phyloP scores from a whole-genome alignment of 2,113 vertebrate species.

The Cariama cristata region DNA sequence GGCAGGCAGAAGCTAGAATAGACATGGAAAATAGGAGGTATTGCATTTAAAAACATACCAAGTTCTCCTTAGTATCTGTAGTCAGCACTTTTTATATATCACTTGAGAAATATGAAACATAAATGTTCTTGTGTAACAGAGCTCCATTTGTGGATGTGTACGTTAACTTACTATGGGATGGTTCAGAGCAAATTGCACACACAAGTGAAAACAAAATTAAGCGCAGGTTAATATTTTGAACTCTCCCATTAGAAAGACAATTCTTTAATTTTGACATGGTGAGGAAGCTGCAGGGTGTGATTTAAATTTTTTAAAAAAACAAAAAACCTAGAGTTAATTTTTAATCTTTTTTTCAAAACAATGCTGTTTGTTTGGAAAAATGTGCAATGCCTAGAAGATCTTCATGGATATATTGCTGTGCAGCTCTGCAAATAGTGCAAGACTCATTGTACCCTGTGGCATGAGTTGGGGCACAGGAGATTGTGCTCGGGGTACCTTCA shows the following conservation, averaged over 20 bases:
- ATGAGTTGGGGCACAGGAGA: neutral
- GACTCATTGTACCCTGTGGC: neutral
- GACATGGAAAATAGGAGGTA: neutral
- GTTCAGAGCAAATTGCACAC: slow-evolving; percentile 42
- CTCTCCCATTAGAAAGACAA: neutral
- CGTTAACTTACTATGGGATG: neutral
- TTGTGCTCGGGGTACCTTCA: neutral
- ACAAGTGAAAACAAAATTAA: slow-evolving; percentile 23
- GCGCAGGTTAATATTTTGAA: neutral
- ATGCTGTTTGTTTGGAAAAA: neutral
- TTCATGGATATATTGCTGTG: neutral
- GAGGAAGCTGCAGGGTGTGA: neutral
- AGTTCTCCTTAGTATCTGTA: neutral
- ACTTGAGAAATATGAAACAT: neutral
- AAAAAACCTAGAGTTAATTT: neutral
- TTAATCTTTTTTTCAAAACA: neutral
- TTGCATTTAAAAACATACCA: neutral
- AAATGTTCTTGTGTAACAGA: neutral
- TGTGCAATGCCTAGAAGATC: neutral
- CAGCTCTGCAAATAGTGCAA: neutral
- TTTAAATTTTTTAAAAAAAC: neutral
- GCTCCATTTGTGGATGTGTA: neutral
- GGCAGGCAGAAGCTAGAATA: neutral
- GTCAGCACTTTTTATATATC: neutral
- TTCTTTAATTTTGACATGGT: neutral